Evolutionary conservation across 2,888 invertebrate species (phyloP), one percentile per base, ranked within the genome.

Genomic region (Notocelia uddmanniana): DNA sequence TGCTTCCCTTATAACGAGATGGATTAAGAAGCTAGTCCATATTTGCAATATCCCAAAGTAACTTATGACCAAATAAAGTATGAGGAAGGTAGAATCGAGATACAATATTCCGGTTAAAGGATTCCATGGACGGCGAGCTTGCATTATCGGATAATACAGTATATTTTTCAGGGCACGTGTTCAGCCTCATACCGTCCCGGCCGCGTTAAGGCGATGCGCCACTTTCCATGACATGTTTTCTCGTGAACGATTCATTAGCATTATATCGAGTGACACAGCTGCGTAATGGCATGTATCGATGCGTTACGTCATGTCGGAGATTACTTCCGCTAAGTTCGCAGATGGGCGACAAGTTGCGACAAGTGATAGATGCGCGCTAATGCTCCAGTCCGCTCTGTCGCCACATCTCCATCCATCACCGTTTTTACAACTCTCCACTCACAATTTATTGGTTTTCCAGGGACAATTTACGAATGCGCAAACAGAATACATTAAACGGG

Each of bases 301-400:
- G 71, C 66, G 34, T 67, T 50, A 54, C 59, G 52, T 34, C 26
- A 26, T 21, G 66, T 45, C 31, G 34, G 67, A 55, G 67, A 71
- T 71, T 34, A 71, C 67, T 60, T 37, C 60, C 60, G 59, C 41
- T 54, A 67, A 70, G 64, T 73, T 73, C 23, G 50, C 67, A 54
- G 60, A 45, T 45, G 55, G 50, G 19, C 52, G 68, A 69, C 68
- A 58, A 34, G 58, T 54, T 59, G 54, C 54, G 73, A 52, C 64
- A 37, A 45, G 48, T 71, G 74, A 74, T 59, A 71, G 74, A 74
- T 68, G 74, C 57, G 70, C 64, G 19, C 41, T 70, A 67, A 67
- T 63, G 68, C 68, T 68, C 41, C 37, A 37, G 45, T 45, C 45
- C 45, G 45, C 45, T n/a, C 45, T 23, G 57, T 18, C 41, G 31